Evolutionary conservation across 1,140 invertebrate genomes (phyloP).

Genomic region (Gonatopus flavifemur): DNA sequence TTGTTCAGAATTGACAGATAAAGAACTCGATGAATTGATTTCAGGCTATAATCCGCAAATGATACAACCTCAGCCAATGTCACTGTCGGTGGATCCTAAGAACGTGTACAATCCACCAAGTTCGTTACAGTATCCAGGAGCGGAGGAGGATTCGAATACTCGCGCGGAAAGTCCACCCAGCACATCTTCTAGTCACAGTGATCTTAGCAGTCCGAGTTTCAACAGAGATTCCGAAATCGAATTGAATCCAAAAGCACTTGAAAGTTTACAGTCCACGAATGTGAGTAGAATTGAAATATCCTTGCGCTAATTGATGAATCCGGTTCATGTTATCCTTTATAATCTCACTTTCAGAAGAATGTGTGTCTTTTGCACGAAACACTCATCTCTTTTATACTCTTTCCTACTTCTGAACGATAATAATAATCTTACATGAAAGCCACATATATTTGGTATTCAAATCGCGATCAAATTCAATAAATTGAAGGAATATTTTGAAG

Average conservation of each 20-base stretch:
- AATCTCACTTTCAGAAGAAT: too few species aligned
- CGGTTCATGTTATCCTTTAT: too few species aligned
- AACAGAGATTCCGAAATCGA: conserved; percentile 69
- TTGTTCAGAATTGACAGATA: conserved; percentile 22
- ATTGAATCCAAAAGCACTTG: conserved; percentile 54
- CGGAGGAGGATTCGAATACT: conserved; percentile 50
- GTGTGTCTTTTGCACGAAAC: too few species aligned
- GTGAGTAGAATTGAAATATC: too few species aligned
- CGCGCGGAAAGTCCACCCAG: conserved; percentile 66
- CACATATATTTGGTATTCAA: too few species aligned
- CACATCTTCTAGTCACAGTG: conserved; percentile 70
- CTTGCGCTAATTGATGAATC: too few species aligned
- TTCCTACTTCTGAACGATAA: too few species aligned
- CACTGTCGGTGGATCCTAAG: conserved; percentile 77
- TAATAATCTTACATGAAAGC: too few species aligned
- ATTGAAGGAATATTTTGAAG: too few species aligned
- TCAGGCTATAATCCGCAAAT: conserved; percentile 49
- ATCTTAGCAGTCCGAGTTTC: conserved; percentile 69
- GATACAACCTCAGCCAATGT: conserved; percentile 63
- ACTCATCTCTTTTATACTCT: too few species aligned
- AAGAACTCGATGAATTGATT: too few species aligned
- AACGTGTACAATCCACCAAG: conserved; percentile 76
- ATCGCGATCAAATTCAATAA: too few species aligned
- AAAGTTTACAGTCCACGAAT: conserved; percentile 41
- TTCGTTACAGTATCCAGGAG: conserved; percentile 73